These are phyloP conservation scores for Drosophila falleni DNA, from an alignment of 2,888 invertebrate species.

Conservation along the genomic window DNA sequence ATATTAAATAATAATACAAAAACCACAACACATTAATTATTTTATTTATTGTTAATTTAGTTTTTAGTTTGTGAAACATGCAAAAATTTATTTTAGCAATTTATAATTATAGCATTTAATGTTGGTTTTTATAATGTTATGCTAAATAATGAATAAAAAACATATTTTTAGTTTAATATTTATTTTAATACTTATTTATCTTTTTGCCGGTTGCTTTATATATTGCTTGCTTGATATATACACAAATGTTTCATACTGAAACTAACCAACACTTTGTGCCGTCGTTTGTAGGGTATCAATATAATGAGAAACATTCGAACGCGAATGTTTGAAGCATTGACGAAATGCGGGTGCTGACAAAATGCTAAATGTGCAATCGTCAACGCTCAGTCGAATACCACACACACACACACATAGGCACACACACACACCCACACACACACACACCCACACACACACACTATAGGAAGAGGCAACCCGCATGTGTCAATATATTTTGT, in stretches of 20 bases:
- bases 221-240: too few relatives aligned
- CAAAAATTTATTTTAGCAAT: too few relatives aligned
- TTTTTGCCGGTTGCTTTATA: too few relatives aligned
- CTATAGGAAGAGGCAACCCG: slow-evolving; percentile 41
- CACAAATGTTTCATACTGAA: background rate
- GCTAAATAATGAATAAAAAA: too few relatives aligned
- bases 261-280: background rate
- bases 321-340: slow-evolving; percentile 38
- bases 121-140: too few relatives aligned
- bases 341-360: slow-evolving; percentile 59
- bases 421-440: slow-evolving; percentile 16
- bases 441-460: slow-evolving; percentile 2
- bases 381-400: slow-evolving; percentile 33
- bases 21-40: too few relatives aligned
- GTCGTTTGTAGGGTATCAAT: slow-evolving; percentile 25
- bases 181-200: too few relatives aligned
- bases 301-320: slow-evolving; percentile 38
- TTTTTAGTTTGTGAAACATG: too few relatives aligned
- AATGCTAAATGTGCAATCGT: slow-evolving; percentile 57
- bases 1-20: too few relatives aligned
- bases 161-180: too few relatives aligned
- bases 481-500: slow-evolving; percentile 72
- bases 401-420: slow-evolving; percentile 27
- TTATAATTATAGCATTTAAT: too few relatives aligned
- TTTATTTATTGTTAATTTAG: too few relatives aligned